Evolutionary conservation across 2,797 vertebrate genomes (phyloP).

Genomic region (Enteromius fasciolatus): DNA sequence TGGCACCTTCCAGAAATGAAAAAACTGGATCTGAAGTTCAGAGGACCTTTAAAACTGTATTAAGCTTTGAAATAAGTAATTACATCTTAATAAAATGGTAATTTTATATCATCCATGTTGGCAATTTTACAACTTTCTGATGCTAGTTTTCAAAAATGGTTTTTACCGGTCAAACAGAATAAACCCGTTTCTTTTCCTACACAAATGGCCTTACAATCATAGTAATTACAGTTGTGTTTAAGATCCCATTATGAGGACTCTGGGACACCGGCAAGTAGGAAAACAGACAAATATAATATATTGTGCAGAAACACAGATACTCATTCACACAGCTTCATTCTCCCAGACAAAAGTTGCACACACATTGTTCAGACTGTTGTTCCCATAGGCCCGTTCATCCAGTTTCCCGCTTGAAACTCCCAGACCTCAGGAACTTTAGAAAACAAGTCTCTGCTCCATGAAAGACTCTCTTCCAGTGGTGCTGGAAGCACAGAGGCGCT

Average conservation of each 20-base stretch:
- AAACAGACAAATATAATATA: constrained; percentile 37
- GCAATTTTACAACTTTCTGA: constrained; percentile 13
- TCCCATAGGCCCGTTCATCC: constrained; percentile 45
- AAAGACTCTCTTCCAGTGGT: constrained; percentile 1
- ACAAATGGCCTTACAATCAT: constrained; percentile 17
- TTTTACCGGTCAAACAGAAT: background rate
- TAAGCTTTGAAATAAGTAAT: background rate
- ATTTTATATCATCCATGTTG: constrained; percentile 18
- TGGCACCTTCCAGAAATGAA: constrained; percentile 33
- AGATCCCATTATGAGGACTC: constrained; percentile 18
- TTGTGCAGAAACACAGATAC: constrained; percentile 29
- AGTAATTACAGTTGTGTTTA: constrained; percentile 15
- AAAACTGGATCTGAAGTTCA: background rate
- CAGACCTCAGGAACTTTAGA: constrained; percentile 35
- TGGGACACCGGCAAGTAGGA: constrained; percentile 27
- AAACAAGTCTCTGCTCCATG: constrained; percentile 38
- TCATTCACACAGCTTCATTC: constrained; percentile 16
- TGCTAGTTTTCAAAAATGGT: constrained; percentile 12
- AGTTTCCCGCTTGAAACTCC: background rate
- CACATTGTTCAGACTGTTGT: constrained; percentile 20
- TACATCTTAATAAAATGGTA: constrained; percentile 14
- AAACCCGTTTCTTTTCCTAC: background rate
- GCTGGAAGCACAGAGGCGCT: constrained; percentile 22
- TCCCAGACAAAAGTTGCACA: constrained; percentile 19
- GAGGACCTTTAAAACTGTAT: background rate